phyloP scores from a whole-genome alignment of 2,888 invertebrate genomes.

The Lepidocyrtinus sp. region DNA sequence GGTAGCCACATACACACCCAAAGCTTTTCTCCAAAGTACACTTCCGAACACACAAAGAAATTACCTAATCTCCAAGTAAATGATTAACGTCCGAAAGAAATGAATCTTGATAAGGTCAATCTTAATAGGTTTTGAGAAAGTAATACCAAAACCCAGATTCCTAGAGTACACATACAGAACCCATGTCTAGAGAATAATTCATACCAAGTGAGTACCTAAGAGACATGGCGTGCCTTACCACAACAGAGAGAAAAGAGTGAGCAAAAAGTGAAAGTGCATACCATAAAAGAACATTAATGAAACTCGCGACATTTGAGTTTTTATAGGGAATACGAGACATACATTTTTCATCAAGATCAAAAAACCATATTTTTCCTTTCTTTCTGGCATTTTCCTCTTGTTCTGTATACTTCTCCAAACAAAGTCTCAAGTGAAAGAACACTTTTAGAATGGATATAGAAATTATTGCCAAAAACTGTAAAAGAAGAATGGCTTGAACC shows the following conservation, averaged over 20 bases:
- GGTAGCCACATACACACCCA: too few relatives aligned
- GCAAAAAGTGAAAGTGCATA: constrained; percentile 50
- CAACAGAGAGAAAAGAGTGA: neutral
- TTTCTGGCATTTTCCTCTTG: constrained; percentile 10
- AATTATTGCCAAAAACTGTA: too few relatives aligned
- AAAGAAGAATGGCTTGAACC: too few relatives aligned
- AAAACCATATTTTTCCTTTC: neutral
- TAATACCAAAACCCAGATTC: constrained; percentile 6
- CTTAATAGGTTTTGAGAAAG: constrained; percentile 25
- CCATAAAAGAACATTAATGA: constrained; percentile 46
- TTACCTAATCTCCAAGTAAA: neutral
- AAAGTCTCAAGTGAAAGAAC: too few relatives aligned
- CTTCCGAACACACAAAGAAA: neutral
- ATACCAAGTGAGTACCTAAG: neutral
- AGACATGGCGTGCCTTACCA: neutral
- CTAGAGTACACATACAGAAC: too few relatives aligned
- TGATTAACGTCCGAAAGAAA: neutral
- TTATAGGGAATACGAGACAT: neutral
- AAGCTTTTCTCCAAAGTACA: too few relatives aligned
- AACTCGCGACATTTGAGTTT: constrained; percentile 49
- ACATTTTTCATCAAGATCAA: constrained; percentile 17
- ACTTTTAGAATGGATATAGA: too few relatives aligned
- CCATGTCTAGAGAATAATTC: neutral
- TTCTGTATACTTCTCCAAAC: too few relatives aligned
- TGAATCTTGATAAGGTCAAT: constrained; percentile 56